Base-by-base conservation (phyloP, 1,140 invertebrate species). In the Plectrocnemia conspersa region DNA sequence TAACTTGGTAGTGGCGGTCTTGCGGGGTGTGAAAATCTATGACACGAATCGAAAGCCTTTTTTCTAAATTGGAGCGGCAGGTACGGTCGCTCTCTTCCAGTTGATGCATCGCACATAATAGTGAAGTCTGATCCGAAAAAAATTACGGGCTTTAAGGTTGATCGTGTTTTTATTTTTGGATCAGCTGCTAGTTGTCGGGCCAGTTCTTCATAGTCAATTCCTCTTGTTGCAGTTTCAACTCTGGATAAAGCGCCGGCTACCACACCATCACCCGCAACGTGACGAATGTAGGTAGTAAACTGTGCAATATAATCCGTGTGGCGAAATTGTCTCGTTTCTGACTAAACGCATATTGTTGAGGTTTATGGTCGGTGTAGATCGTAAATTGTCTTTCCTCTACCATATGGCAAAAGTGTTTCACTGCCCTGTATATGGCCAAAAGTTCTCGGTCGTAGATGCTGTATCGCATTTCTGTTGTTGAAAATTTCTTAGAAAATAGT, bases 371-470 rank as follows among this genome's bases (percentile, higher is more conserved):
- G n/a, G n/a, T n/a, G n/a, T n/a, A n/a, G n/a, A n/a, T n/a, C n/a
- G n/a, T n/a, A n/a, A 44, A 44, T 22, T 44, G 3, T 44, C 41
- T n/a, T n/a, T n/a, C 41, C 15, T 44, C 41, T 0, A 79, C 21
- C 21, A 71, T 61, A 45, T 73, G 65, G 5, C 63, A 59, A 54
- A 78, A 78, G 44, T 71, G 65, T 52, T 70, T 64, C 0, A 76
- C 57, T 5, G 65, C 63, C 11, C 58, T 47, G 59, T 76, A 78
- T 19, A 74, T 68, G 1, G 71, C 76, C 3, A 77, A 44, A 1
- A 79, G 56, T 60, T 79, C 74, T 9, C 47, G 2, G 65, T 71
- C 64, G 57, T 61, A 69, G 3, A 65, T 54, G 18, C 49, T 61
- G 50, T 69, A 76, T 10, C 64, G 59, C 1, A 16, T 19, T 56